Percentiles rank a stretch among this genome's conserved stretches.
phyloP scores from a whole-genome alignment of 2,888 invertebrate genomes.

The Aphelenchoides bicaudatus region DNA sequence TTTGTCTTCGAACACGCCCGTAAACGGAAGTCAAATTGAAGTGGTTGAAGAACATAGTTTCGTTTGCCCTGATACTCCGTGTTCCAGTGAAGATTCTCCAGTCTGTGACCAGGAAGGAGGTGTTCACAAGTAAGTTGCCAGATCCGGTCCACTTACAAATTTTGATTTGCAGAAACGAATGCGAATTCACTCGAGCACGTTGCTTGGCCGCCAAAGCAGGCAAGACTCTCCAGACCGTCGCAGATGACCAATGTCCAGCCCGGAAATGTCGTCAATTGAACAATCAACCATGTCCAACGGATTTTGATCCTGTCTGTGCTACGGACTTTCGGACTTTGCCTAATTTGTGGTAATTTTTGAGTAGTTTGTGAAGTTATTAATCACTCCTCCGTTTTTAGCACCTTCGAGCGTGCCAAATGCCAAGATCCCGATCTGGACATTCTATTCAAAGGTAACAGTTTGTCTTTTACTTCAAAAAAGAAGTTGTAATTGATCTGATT shows the following conservation, averaged over 20 bases:
- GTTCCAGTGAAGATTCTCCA: conserved; percentile 31
- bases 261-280: conserved; percentile 16
- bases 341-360: conserved; percentile 32
- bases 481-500: too few relatives aligned
- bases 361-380: background rate
- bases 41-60: too few relatives aligned
- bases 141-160: conserved; percentile 2
- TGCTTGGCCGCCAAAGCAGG: conserved; percentile 50
- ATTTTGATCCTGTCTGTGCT: conserved; percentile 45
- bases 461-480: too few relatives aligned
- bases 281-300: conserved; percentile 36
- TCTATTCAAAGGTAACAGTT: conserved; percentile 53
- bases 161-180: conserved; percentile 29
- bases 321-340: conserved; percentile 44
- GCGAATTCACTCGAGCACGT: conserved; percentile 47
- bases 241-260: conserved; percentile 33
- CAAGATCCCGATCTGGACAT: conserved; percentile 39
- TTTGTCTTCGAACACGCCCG: conserved; percentile 16
- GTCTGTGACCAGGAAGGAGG: conserved; percentile 39
- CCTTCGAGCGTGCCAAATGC: conserved; percentile 31
- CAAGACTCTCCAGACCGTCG: conserved; percentile 21
- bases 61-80: conserved; percentile 44
- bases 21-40: background rate
- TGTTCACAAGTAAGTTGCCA: conserved; percentile 28
- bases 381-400: too few relatives aligned